Conservation (phyloP, 2,888 invertebrate genomes). For the Lochmaea crataegi region DNA sequence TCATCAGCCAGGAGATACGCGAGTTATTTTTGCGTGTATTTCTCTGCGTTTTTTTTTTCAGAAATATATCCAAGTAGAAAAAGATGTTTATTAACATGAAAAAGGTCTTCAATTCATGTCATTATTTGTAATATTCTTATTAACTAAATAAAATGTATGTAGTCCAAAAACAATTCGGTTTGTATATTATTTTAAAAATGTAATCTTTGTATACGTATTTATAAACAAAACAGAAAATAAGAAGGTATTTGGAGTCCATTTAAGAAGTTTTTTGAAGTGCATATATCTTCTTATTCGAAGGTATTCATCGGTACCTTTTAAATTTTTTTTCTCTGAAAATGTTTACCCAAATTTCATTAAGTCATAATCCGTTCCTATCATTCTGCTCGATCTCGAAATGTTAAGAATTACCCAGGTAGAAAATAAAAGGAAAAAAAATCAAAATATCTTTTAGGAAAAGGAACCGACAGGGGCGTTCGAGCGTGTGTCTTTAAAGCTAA, state of each 20-base stretch:
- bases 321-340: constrained; percentile 38
- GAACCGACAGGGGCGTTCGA: constrained; percentile 63
- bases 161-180: too few relatives aligned
- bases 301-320: constrained; percentile 38
- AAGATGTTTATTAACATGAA: too few relatives aligned
- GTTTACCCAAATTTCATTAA: constrained; percentile 49
- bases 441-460: constrained; percentile 56
- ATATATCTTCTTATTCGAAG: constrained; percentile 18
- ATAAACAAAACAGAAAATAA: neutral
- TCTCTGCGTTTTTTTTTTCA: too few relatives aligned
- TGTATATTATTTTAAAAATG: neutral
- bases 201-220: neutral
- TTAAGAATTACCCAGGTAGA: constrained; percentile 45
- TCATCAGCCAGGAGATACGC: too few relatives aligned
- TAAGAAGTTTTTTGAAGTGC: constrained; percentile 11
- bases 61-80: too few relatives aligned
- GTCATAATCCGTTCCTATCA: constrained; percentile 49
- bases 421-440: constrained; percentile 37
- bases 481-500: constrained; percentile 61
- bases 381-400: constrained; percentile 45
- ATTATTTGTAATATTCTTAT: too few relatives aligned
- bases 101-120: too few relatives aligned
- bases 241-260: constrained; percentile 7
- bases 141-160: too few relatives aligned
- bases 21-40: too few relatives aligned